Percentiles rank a stretch among this genome's conserved stretches.
Conservation (phyloP, 2,797 vertebrate genomes). For the Otolemur crassicaudatus region DNA sequence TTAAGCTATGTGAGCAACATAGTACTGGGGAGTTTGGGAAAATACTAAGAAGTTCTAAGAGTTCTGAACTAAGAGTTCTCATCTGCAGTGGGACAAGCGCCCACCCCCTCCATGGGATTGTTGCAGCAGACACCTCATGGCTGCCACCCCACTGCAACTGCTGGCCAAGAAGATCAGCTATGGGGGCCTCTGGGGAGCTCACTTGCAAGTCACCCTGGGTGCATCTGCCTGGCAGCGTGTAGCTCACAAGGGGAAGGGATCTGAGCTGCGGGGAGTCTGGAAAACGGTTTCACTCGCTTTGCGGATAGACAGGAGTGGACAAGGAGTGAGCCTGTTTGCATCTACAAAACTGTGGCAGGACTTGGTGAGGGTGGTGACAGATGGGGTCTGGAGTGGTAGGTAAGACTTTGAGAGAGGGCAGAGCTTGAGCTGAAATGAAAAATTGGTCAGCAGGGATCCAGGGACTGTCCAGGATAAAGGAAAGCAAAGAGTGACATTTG, state of each 20-base stretch:
- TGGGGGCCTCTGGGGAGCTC: background rate
- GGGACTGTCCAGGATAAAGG: background rate
- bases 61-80: too few species aligned
- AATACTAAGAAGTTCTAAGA: background rate
- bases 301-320: accelerated
- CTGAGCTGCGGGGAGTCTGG: background rate
- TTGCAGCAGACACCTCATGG: background rate
- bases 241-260: too few species aligned
- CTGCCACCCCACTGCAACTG: background rate
- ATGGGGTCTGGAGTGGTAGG: background rate
- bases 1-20: background rate
- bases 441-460: background rate
- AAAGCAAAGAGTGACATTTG: background rate
- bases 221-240: background rate
- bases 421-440: background rate
- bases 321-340: background rate
- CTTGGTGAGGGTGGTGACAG: background rate
- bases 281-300: background rate
- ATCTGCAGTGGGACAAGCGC: background rate
- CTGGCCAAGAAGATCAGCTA: background rate
- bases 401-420: background rate
- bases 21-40: background rate
- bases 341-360: background rate
- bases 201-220: background rate
- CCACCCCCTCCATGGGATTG: too few species aligned